These are phyloP conservation scores for Anastrepha obliqua DNA, from an alignment of 1,140 invertebrate species.

Conservation along the genomic window DNA sequence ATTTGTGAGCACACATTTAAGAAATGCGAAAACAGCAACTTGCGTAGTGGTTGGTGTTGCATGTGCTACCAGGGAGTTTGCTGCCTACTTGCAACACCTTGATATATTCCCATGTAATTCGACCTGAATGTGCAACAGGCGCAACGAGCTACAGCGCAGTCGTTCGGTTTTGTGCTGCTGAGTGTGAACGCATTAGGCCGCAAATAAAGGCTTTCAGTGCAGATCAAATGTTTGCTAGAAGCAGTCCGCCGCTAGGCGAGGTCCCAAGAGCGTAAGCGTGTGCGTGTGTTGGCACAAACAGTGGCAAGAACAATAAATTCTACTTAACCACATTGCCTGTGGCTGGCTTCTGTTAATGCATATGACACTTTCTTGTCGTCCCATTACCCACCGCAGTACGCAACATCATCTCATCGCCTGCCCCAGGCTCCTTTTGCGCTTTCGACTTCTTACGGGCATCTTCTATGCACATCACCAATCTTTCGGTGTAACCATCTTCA, in stretches of 20 bases:
- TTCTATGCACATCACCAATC: no score
- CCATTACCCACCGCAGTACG: not conserved
- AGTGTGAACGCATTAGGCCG: not conserved
- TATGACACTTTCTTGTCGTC: not conserved
- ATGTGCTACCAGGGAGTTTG: not conserved
- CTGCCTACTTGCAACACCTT: not conserved
- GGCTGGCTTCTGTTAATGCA: not conserved
- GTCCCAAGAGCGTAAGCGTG: not conserved
- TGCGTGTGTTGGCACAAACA: not conserved
- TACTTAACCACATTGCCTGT: not conserved
- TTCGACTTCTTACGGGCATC: not conserved
- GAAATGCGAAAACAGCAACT: not conserved
- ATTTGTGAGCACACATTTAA: no score
- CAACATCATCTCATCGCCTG: not conserved
- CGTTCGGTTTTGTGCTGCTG: not conserved
- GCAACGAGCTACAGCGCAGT: not conserved
- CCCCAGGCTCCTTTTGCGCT: not conserved
- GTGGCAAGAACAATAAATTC: constrained; percentile 31
- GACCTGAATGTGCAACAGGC: constrained; percentile 25
- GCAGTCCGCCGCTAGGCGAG: not conserved
- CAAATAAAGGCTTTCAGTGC: not conserved
- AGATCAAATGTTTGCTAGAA: not conserved
- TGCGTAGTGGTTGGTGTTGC: not conserved
- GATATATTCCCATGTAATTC: not conserved
- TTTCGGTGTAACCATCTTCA: not conserved